Percentiles rank a stretch among this genome's conserved stretches.
Evolutionary conservation across 2,888 invertebrate genomes (phyloP).

Genomic region (Thymelicus acteon): DNA sequence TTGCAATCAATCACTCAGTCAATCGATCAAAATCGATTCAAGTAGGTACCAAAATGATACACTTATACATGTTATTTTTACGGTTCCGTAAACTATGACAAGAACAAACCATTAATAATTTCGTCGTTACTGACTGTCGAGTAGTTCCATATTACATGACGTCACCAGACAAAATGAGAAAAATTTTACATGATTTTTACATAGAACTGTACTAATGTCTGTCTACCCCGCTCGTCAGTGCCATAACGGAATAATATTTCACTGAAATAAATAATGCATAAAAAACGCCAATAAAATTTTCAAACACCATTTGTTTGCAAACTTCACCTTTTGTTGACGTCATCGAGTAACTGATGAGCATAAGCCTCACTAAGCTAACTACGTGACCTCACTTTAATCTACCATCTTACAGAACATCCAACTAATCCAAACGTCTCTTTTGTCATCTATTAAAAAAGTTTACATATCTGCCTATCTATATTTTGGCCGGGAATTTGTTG

Average conservation of each 20-base stretch:
- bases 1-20: not conserved
- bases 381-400: slow-evolving; percentile 63
- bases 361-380: slow-evolving; percentile 62
- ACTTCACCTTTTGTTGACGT: slow-evolving; percentile 14
- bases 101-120: too few species aligned
- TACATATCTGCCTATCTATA: too few species aligned
- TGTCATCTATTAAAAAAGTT: not conserved
- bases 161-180: too few species aligned
- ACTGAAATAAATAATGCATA: too few species aligned
- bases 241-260: too few species aligned
- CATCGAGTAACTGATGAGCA: not conserved
- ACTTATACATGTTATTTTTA: not conserved
- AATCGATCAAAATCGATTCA: not conserved
- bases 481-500: too few species aligned
- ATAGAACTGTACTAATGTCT: too few species aligned
- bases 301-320: slow-evolving; percentile 10
- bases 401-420: slow-evolving; percentile 59
- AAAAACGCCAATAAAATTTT: slow-evolving; percentile 18
- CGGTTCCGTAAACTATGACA: not conserved
- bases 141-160: too few species aligned
- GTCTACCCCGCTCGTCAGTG: too few species aligned
- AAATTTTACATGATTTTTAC: too few species aligned
- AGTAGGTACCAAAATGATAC: not conserved
- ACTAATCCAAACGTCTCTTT: slow-evolving; percentile 66
- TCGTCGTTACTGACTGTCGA: too few species aligned